Evolutionary conservation across 2,797 vertebrate species (phyloP), one percentile per base, ranked within the genome.

Genomic region (Dendrocincla tyrannina): DNA sequence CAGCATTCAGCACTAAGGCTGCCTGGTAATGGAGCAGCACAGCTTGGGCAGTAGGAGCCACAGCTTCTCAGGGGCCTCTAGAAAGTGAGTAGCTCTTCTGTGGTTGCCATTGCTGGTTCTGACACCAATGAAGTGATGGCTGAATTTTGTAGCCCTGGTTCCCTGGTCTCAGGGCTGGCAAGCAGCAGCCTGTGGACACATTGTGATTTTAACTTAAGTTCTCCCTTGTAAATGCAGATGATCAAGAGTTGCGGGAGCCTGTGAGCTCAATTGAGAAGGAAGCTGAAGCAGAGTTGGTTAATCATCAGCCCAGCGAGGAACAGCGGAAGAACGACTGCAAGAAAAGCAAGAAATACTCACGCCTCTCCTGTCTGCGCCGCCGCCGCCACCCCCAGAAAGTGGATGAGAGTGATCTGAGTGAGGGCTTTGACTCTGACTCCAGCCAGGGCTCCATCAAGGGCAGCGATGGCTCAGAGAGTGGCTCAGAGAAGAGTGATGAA

Each of bases 341-440:
- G 94, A 99, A 99, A 95, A 98, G 96, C 86, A 98, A 98, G 85
- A 99, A 99, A 89, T 99, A 98, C 88, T 98, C 98, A 0, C 99
- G 99, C 7, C 98, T 99, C 4, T 99, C 99, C 16, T 98, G 98
- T 68, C 97, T 99, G 19, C 98, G 99, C 5, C 98, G 99, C 2
- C 98, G 99, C 14, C 98, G 99, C 55, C 99, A 98, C 19, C 98
- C 98, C 19, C 98, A 98, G 89, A 98, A 98, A 88, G 98, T 98
- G 62, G 99, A 99, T 3, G 99, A 99, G 87, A 99, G 99, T 0
- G 99, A 99, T 97, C 98, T 99, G 94, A 99, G 99, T 3, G 99
- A 99, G 96, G 99, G 99, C 47, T 99, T 99, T 7, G 99, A 99
- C 32, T 98, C 98, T 0, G 98, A 98, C 77, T 98, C 98, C 22